Conservation (phyloP, 2,888 invertebrate genomes). For the Bibio marci region DNA sequence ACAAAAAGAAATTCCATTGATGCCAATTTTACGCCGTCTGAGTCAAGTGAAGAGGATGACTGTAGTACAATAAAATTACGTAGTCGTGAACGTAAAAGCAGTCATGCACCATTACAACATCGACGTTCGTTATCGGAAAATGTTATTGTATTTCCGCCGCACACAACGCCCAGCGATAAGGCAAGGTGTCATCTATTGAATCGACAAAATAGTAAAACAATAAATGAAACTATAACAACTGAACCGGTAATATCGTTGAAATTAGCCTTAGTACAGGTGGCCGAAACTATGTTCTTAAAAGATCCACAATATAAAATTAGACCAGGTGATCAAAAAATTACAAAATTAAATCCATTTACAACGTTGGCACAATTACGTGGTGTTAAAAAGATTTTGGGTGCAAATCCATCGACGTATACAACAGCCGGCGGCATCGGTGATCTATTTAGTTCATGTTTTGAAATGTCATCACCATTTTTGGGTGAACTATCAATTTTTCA, state of each 20-base stretch:
- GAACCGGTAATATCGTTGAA: constrained; percentile 26
- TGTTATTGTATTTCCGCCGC: constrained; percentile 39
- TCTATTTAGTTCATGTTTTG: constrained; percentile 59
- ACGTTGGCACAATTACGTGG: constrained; percentile 60
- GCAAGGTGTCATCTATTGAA: constrained; percentile 51
- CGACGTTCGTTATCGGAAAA: constrained; percentile 61
- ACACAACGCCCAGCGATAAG: constrained; percentile 53
- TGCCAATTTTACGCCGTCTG: constrained; percentile 12
- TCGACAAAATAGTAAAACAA: constrained; percentile 18
- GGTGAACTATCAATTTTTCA: constrained; percentile 24
- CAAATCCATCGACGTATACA: constrained; percentile 32
- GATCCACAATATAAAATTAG: constrained; percentile 66
- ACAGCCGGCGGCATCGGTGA: constrained; percentile 32
- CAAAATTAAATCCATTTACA: constrained; percentile 52
- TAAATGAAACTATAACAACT: constrained; percentile 2
- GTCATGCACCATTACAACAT: constrained; percentile 28
- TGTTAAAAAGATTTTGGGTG: constrained; percentile 64
- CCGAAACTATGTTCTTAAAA: constrained; percentile 71
- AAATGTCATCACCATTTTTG: constrained; percentile 52
- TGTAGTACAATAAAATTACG: constrained; percentile 9
- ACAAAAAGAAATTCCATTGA: constrained; percentile 13
- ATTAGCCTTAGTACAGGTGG: constrained; percentile 46
- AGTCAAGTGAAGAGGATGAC: constrained; percentile 19
- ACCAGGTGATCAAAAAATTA: constrained; percentile 28
- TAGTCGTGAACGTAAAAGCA: background rate